A percentile compares a stretch with the other conserved stretches of the same genome.
Conservation (phyloP, 2,797 vertebrate species). For the Phrynocephalus vlangalii region DNA sequence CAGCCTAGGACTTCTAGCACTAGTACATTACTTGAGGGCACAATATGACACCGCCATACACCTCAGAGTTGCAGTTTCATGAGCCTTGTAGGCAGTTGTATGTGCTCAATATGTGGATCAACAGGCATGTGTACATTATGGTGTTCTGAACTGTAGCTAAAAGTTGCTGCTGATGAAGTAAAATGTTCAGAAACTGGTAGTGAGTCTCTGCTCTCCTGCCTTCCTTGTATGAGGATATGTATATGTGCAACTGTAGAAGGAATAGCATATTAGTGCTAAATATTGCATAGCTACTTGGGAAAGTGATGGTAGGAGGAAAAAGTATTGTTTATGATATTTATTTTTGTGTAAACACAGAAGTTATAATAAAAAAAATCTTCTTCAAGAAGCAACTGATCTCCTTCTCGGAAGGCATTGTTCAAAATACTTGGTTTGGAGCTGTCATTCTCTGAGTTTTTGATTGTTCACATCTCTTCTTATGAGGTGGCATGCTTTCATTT, state of each 20-base stretch:
- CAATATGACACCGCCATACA: background rate
- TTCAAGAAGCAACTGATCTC: slow-evolving; percentile 72
- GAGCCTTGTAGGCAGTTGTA: background rate
- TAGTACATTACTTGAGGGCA: background rate
- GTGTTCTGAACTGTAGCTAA: background rate
- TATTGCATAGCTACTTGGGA: background rate
- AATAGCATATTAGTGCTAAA: background rate
- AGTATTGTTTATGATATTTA: slow-evolving; percentile 34
- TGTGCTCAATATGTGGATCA: background rate
- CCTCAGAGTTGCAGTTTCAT: background rate
- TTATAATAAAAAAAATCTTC: slow-evolving; percentile 54
- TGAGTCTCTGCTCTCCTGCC: background rate
- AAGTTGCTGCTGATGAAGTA: background rate
- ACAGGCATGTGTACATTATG: background rate
- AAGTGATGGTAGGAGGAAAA: background rate
- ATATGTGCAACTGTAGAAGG: background rate
- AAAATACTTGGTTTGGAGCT: background rate
- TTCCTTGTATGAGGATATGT: background rate
- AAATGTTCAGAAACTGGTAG: background rate
- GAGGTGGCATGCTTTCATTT: background rate
- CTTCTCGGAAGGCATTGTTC: slow-evolving; percentile 69
- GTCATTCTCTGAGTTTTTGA: fast-evolving
- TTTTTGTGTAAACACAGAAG: slow-evolving; percentile 61
- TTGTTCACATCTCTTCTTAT: slow-evolving; percentile 12
- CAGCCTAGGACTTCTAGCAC: background rate